A percentile compares a stretch with the other conserved stretches of the same genome.
phyloP scores from a whole-genome alignment of 2,888 invertebrate genomes.

The Hylaea fasciaria region DNA sequence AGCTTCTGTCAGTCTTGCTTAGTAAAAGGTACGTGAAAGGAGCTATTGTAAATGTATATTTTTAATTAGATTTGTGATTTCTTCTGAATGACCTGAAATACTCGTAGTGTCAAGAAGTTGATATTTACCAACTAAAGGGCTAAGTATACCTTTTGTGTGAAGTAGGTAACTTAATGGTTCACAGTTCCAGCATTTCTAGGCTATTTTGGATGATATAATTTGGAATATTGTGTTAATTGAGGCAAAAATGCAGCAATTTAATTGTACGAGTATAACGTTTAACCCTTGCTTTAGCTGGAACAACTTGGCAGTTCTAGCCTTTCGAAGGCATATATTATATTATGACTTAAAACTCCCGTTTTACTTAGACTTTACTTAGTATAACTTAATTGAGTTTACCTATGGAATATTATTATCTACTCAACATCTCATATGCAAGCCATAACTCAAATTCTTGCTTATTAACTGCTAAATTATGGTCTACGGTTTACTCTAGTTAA shows the following conservation, averaged over 20 bases:
- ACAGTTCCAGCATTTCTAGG: too few species aligned
- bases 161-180: too few species aligned
- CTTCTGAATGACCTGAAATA: too few species aligned
- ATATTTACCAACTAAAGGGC: too few species aligned
- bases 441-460: conserved; percentile 24
- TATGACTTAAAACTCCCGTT: conserved; percentile 8
- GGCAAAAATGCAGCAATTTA: too few species aligned
- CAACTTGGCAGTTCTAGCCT: conserved; percentile 4
- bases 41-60: too few species aligned
- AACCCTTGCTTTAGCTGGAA: neutral
- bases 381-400: conserved; percentile 26
- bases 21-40: neutral
- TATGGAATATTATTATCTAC: conserved; percentile 14
- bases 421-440: conserved; percentile 18
- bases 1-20: conserved; percentile 2
- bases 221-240: too few species aligned
- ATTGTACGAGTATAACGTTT: too few species aligned
- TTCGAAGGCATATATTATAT: conserved; percentile 14
- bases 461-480: conserved; percentile 14
- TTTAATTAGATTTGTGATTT: too few species aligned
- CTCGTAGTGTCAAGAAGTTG: too few species aligned
- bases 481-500: conserved; percentile 10
- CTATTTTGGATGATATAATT: too few species aligned
- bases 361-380: conserved; percentile 19
- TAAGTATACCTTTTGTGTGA: too few species aligned